Base-by-base conservation (phyloP, 2,113 vertebrate genomes). In the Dinomys branickii region DNA sequence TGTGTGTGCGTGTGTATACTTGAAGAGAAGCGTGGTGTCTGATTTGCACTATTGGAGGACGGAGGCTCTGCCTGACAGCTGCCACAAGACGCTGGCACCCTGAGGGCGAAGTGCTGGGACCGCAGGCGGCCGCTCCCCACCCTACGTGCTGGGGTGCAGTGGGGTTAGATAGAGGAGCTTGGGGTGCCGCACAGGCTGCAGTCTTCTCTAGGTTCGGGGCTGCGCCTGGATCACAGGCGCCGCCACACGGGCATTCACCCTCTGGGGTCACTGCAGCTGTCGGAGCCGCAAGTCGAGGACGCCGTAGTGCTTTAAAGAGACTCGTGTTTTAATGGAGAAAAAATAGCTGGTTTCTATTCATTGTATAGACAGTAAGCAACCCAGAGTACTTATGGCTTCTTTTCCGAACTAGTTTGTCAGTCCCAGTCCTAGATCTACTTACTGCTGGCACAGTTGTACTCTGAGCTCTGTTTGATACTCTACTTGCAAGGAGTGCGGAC, bases 291-390 rank as follows among this genome's bases (percentile, higher is more conserved):
- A 98, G 99, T 98, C 97, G 98, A 99, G 98, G 99, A 98, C 98
- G 98, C 99, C 97, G 97, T 99, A 99, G 99, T 99, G 99, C 99
- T 99, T 99, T 92, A 77, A 99, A 98, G 24, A 67, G 96, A 98
- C 99, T 99, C 99, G 99, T 99, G 99, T 99, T 99, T 99, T 98
- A 86, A 98, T 96, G 98, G 96, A 98, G 97, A 61, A 95, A 97
- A 98, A 99, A 99, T 99, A 99, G 99, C 99, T 99, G 99, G 99
- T 99, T 99, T 99, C 99, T 99, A 99, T 99, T 99, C 99, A 99
- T 59, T 98, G 98, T 99, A 98, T 99, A 99, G 99, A 99, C 99
- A 99, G 99, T 99, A 98, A 94, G 91, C 90, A 99, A 99, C 98
- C 98, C 98, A 98, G 99, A 99, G 99, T 99, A 98, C 99, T 97